These are phyloP conservation scores for Riptortus pedestris DNA, from an alignment of 1,140 invertebrate genomes.

Conservation along the genomic window DNA sequence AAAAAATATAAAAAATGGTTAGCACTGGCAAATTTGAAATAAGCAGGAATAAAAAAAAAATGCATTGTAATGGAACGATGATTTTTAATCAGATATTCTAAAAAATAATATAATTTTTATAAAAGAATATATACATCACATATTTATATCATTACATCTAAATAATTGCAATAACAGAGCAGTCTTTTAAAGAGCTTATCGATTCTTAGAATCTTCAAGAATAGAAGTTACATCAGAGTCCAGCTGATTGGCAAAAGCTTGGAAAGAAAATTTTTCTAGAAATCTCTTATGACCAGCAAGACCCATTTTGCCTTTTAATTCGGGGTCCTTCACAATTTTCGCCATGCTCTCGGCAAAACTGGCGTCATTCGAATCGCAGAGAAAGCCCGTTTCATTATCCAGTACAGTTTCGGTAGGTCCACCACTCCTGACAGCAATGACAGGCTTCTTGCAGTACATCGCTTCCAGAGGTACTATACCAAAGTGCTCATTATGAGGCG, in stretches of 20 bases:
- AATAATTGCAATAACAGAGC: no score
- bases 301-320: conserved; percentile 51
- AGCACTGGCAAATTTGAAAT: no score
- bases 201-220: background rate
- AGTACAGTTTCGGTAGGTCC: conserved; percentile 90
- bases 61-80: no score
- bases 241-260: conserved; percentile 58
- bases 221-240: conserved; percentile 35
- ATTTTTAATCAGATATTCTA: no score
- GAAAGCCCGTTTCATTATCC: conserved; percentile 78
- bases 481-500: conserved; percentile 95
- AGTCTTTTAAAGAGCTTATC: background rate
- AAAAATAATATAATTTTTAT: no score
- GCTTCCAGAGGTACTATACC: conserved; percentile 98
- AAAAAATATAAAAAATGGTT: no score
- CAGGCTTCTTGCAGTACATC: conserved; percentile 87
- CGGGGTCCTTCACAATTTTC: conserved; percentile 37
- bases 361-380: conserved; percentile 57
- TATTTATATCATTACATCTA: no score
- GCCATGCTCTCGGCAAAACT: conserved; percentile 72
- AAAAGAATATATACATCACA: no score
- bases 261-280: conserved; percentile 66
- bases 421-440: conserved; percentile 89
- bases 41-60: no score
- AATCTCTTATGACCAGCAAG: conserved; percentile 57